Percentiles rank a stretch among this genome's conserved stretches.
These are phyloP conservation scores for Aphelinus atriplicis DNA, from an alignment of 1,140 invertebrate genomes.

Conservation along the genomic window DNA sequence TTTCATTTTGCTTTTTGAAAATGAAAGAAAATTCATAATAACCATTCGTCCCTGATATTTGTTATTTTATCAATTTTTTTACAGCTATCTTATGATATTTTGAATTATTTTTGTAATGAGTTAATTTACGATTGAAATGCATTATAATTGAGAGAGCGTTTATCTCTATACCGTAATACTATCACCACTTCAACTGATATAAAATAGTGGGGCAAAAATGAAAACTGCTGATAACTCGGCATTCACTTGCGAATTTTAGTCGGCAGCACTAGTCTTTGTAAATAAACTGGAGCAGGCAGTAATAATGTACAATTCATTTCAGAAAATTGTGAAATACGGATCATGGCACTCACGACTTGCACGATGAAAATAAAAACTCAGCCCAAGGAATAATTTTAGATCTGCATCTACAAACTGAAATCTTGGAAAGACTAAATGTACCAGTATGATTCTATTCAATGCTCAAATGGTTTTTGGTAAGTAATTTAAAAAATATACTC, in stretches of 20 bases:
- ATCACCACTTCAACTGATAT: constrained; percentile 33
- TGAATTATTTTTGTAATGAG: no score
- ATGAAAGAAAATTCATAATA: no score
- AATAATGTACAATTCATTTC: constrained; percentile 12
- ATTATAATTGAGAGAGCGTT: constrained; percentile 17
- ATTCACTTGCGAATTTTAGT: constrained; percentile 7
- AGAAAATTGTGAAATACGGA: constrained; percentile 14
- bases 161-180: constrained; percentile 28
- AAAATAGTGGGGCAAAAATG: constrained; percentile 11
- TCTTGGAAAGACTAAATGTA: background rate
- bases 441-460: constrained; percentile 17
- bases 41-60: no score
- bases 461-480: constrained; percentile 18
- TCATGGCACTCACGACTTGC: background rate
- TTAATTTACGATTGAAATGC: background rate
- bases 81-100: no score
- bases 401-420: background rate
- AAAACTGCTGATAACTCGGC: constrained; percentile 20
- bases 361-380: background rate
- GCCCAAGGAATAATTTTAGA: background rate
- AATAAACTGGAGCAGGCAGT: background rate
- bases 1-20: no score
- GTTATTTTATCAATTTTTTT: no score
- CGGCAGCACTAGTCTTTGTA: constrained; percentile 2
- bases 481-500: constrained; percentile 10